phyloP scores from a whole-genome alignment of 1,140 invertebrate species.

The Scaptomyza pallida region DNA sequence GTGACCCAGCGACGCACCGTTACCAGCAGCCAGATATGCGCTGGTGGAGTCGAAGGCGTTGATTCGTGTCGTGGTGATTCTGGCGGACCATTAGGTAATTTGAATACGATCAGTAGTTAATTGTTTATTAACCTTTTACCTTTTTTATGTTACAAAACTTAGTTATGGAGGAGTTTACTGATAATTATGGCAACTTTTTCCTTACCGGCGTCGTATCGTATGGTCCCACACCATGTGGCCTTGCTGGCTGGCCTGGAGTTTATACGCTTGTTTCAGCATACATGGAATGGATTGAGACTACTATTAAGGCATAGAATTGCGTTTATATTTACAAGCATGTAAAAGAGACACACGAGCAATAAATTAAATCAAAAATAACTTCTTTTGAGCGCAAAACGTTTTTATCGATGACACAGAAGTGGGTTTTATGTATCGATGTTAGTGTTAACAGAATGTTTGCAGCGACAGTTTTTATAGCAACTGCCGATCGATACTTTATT shows the following conservation, averaged over 20 bases:
- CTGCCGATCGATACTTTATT: constrained; percentile 1
- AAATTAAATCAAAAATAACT: not conserved
- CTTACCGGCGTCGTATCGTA: constrained; percentile 89
- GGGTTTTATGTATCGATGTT: not conserved
- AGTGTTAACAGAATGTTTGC: not conserved
- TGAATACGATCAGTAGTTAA: not conserved
- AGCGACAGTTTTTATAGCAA: not conserved
- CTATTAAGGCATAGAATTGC: constrained; percentile 63
- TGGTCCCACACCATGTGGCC: constrained; percentile 90
- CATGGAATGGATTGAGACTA: constrained; percentile 88
- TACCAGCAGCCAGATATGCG: constrained; percentile 85
- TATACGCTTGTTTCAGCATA: constrained; percentile 90
- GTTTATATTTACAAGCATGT: not conserved
- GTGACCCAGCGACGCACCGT: constrained; percentile 47
- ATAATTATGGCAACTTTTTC: constrained; percentile 78
- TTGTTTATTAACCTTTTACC: not conserved
- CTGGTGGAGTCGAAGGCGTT: constrained; percentile 87
- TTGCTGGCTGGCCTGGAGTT: constrained; percentile 89
- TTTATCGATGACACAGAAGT: not conserved
- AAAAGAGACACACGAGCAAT: not conserved
- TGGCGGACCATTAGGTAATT: constrained; percentile 84
- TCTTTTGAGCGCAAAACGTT: not conserved
- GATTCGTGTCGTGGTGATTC: constrained; percentile 86
- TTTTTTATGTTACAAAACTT: not conserved
- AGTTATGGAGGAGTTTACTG: constrained; percentile 52